Conservation (phyloP, 2,888 invertebrate species). For the Catocala sponsa region DNA sequence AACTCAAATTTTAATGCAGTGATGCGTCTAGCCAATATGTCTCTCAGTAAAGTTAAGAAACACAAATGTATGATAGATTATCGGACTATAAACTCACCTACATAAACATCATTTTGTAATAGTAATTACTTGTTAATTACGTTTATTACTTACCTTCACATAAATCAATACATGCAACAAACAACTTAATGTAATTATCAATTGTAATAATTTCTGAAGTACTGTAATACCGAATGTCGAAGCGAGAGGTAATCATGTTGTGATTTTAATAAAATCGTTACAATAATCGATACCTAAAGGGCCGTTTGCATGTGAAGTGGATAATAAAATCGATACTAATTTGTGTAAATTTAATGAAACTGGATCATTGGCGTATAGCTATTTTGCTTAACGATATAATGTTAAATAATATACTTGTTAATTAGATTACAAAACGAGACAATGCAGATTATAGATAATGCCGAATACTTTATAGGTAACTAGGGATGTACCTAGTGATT, state of each 20-base stretch:
- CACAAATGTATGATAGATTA: conserved; percentile 24
- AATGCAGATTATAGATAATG: too few relatives aligned
- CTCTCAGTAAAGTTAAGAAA: conserved; percentile 21
- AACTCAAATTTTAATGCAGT: conserved; percentile 36
- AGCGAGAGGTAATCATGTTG: conserved; percentile 9
- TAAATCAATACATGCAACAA: conserved; percentile 19
- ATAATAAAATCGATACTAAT: conserved; percentile 21
- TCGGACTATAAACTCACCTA: conserved; percentile 18
- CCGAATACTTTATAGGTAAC: too few relatives aligned
- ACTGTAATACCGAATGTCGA: conserved; percentile 23
- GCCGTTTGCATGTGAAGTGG: conserved; percentile 26
- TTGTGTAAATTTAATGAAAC: conserved; percentile 39
- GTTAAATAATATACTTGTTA: conserved; percentile 19
- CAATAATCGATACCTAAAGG: conserved; percentile 18
- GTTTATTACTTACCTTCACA: conserved; percentile 18
- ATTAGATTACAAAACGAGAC: conserved; percentile 1
- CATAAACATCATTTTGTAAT: conserved; percentile 21
- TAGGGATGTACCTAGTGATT: too few relatives aligned
- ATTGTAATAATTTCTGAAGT: conserved; percentile 21
- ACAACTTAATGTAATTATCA: neutral
- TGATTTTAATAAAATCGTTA: conserved; percentile 13
- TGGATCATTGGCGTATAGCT: conserved; percentile 17
- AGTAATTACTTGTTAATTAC: conserved; percentile 19
- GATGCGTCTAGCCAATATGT: conserved; percentile 22
- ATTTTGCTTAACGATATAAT: conserved; percentile 17